phyloP scores from a whole-genome alignment of 2,797 vertebrate genomes.

The Huso huso region DNA sequence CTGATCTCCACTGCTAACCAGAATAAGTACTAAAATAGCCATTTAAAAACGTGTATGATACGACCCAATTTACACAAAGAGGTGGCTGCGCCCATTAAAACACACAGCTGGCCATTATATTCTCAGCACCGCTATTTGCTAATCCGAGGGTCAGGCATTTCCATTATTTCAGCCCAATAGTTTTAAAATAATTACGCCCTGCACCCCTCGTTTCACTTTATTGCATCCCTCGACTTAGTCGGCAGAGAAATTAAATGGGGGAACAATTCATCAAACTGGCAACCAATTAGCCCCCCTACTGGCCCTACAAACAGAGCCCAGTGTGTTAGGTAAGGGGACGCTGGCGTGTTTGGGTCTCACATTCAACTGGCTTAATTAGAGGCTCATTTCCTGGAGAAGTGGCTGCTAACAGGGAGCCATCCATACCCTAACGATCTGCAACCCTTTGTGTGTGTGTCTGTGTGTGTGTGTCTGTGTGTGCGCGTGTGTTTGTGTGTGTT shows the following conservation, averaged over 20 bases:
- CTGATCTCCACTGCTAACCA: too few species aligned
- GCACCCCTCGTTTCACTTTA: constrained; percentile 30
- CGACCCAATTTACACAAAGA: too few species aligned
- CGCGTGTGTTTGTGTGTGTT: too few species aligned
- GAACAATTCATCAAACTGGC: constrained; percentile 38
- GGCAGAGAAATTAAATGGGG: constrained; percentile 32
- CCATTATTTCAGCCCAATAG: constrained; percentile 19
- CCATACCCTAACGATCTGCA: background rate
- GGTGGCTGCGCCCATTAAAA: background rate
- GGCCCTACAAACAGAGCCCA: background rate
- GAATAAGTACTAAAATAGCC: too few species aligned
- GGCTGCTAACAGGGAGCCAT: background rate
- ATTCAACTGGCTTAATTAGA: constrained; percentile 22
- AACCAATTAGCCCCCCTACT: constrained; percentile 31
- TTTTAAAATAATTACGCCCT: constrained; percentile 25
- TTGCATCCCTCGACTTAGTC: constrained; percentile 11
- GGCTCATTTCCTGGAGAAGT: constrained; percentile 30
- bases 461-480: constrained; percentile 13
- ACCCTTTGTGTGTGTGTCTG: constrained; percentile 17
- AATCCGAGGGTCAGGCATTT: background rate
- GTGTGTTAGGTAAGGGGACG: background rate
- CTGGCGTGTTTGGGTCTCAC: constrained; percentile 21
- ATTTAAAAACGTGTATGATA: too few species aligned
- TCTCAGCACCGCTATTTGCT: background rate
- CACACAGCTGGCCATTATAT: constrained; percentile 6